Percentiles rank a stretch among this genome's conserved stretches.
phyloP scores from a whole-genome alignment of 1,140 invertebrate species.

The Drosophila auraria region DNA sequence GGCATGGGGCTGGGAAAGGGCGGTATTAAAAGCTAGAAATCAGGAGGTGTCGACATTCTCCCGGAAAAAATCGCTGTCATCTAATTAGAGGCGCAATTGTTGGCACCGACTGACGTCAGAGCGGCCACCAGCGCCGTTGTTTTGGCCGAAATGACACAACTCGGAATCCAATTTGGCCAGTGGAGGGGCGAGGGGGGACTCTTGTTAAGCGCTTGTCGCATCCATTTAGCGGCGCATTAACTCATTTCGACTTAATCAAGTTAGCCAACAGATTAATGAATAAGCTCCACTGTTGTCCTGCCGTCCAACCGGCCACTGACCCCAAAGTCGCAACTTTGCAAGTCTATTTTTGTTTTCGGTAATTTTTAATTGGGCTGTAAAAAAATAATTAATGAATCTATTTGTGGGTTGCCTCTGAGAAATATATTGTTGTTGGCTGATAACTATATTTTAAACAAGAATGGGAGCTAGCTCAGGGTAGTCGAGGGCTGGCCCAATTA shows the following conservation, averaged over 20 bases:
- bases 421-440: neutral
- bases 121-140: slow-evolving; percentile 35
- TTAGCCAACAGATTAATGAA: slow-evolving; percentile 38
- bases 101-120: slow-evolving; percentile 65
- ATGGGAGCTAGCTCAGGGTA: neutral
- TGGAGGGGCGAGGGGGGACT: too few species aligned
- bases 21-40: slow-evolving; percentile 23
- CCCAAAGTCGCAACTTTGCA: slow-evolving; percentile 10
- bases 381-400: slow-evolving; percentile 5
- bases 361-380: slow-evolving; percentile 2
- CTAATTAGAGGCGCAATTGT: slow-evolving; percentile 78
- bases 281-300: slow-evolving; percentile 31
- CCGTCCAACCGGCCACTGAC: slow-evolving; percentile 17
- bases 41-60: slow-evolving; percentile 28
- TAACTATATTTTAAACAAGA: neutral
- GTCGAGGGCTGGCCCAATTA: neutral
- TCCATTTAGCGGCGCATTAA: slow-evolving; percentile 47
- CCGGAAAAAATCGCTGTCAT: slow-evolving; percentile 47
- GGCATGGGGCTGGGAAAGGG: too few species aligned
- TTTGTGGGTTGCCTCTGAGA: neutral
- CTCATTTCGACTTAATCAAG: slow-evolving; percentile 49
- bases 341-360: slow-evolving; percentile 9
- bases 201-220: slow-evolving; percentile 33
- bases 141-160: slow-evolving; percentile 38
- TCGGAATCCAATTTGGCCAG: slow-evolving; percentile 30